Evolutionary conservation across 2,113 vertebrate species (phyloP), one percentile per base, ranked within the genome.

Genomic region (Mus pahari): DNA sequence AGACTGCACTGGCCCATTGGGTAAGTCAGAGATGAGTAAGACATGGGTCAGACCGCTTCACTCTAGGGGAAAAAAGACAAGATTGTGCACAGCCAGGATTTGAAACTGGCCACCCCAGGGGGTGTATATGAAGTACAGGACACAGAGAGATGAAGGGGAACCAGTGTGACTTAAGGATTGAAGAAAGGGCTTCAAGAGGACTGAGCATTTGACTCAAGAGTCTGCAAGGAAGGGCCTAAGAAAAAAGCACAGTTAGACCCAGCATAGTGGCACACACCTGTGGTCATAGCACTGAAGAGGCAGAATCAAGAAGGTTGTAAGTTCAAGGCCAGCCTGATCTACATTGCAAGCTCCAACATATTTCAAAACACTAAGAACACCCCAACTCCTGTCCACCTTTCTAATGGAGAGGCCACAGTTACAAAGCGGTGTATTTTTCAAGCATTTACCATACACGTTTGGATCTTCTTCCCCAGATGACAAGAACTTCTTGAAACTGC

Each of bases 401-500:
- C 14, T 24, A 20, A 7, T 4, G 17, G 7, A 66, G 64, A 33
- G 33, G 24, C 24, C 48, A 16, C 50, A 79, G 26, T 74, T 78
- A 79, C 60, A 55, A 39, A 53, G 82, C 1, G 20, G 39, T 79
- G n/a, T 90, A 64, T 77, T 62, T 83, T 81, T 64, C 68, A 58
- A 26, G 64, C 17, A 1, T 87, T 97, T 39, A 96, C 78, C 45
- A 58, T 45, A 66, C 16, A 20, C 64, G n/a, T 78, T 74, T 39
- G 94, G 81, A 84, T 96, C 97, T 55, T 89, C 89, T 75, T 89
- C 60, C 96, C 66, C 97, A 99, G 99, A 99, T 70, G 98, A 98
- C 66, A 99, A 98, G 90, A 99, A 98, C 94, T 99, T 99, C 98
- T 98, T 99, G 97, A 97, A 97, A 90, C 97, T 99, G 77, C 99